A percentile compares a stretch with the other conserved stretches of the same genome.
Conservation (phyloP, 1,140 invertebrate species). For the Dendroctonus ponderosae region DNA sequence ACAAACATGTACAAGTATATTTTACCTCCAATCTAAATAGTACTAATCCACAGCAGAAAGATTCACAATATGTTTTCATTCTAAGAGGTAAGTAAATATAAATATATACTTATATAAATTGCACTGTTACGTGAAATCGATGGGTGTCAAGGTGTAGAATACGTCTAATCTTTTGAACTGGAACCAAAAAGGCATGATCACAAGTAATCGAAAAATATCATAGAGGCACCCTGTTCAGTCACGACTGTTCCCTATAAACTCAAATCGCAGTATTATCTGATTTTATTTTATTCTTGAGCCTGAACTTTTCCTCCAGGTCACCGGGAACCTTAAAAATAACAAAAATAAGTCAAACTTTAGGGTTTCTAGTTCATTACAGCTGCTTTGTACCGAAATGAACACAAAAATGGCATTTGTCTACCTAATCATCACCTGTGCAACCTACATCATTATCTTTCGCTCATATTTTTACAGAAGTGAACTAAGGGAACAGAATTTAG, state of each 20-base stretch:
- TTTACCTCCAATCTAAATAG: too few relatives aligned
- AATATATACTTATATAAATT: constrained; percentile 23
- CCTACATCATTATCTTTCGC: too few relatives aligned
- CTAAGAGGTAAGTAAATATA: constrained; percentile 5
- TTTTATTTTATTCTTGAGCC: constrained; percentile 34
- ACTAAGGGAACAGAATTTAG: too few relatives aligned
- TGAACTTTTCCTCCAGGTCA: constrained; percentile 47
- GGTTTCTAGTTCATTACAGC: too few relatives aligned
- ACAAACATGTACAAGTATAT: too few relatives aligned
- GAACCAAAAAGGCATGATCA: constrained; percentile 6
- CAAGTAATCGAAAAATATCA: constrained; percentile 21
- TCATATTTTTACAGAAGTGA: too few relatives aligned
- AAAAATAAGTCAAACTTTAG: neutral
- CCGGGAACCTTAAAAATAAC: constrained; percentile 47
- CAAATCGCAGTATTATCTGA: constrained; percentile 30
- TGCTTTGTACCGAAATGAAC: neutral
- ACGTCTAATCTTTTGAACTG: neutral
- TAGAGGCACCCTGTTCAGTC: constrained; percentile 42
- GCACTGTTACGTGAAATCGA: constrained; percentile 16
- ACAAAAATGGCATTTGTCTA: neutral
- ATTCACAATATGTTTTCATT: too few relatives aligned
- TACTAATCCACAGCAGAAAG: too few relatives aligned
- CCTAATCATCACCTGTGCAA: too few relatives aligned
- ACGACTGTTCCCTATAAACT: constrained; percentile 19
- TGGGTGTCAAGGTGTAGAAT: neutral